Evolutionary conservation across 2,113 vertebrate genomes (phyloP), one percentile per base, ranked within the genome.

Genomic region (Microtus montanus): DNA sequence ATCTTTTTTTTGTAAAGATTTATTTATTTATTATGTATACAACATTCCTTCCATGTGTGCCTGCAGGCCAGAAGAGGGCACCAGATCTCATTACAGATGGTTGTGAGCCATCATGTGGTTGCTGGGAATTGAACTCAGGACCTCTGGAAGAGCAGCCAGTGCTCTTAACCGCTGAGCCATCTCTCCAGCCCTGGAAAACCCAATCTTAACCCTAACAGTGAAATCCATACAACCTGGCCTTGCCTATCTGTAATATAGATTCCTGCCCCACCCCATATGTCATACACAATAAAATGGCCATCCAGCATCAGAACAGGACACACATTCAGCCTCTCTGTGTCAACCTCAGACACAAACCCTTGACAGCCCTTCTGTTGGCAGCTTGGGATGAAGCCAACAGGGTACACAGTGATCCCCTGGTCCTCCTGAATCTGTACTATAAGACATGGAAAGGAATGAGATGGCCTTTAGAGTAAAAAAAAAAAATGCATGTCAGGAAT

Each of bases 221-320:
- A 91, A 89, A 73, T 17, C 92, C 79, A 95, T 90, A 96, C 96
- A 96, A 95, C 49, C 70, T 96, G 95, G 44, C 58, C 14, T 89
- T 96, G 74, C 64, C 22, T 28, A 75, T 92, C 41, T 63, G 63
- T 22, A 70, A 85, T 80, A 66, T 0, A 85, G 74, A 84, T 58
- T n/a, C 24, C 24, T 20, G 47, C 35, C 35, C 35, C 3, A 7
- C 79, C n/a, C 38, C 24, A 63, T 63, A 63, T 2, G 58, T 71
- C 49, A 52, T 12, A 24, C 82, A 64, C n/a, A 79, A 75, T 2
- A 41, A 0, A 1, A 68, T 54, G 24, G 61, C 74, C 47, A 1
- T 9, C 61, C 44, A 17, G 38, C 33, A 87, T 73, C 6, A 41
- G 35, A 74, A 74, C 1, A 77, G 41, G 63, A 68, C 26, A 68